Base-by-base conservation (phyloP, 2,888 invertebrate species). In the Papilio demoleus region DNA sequence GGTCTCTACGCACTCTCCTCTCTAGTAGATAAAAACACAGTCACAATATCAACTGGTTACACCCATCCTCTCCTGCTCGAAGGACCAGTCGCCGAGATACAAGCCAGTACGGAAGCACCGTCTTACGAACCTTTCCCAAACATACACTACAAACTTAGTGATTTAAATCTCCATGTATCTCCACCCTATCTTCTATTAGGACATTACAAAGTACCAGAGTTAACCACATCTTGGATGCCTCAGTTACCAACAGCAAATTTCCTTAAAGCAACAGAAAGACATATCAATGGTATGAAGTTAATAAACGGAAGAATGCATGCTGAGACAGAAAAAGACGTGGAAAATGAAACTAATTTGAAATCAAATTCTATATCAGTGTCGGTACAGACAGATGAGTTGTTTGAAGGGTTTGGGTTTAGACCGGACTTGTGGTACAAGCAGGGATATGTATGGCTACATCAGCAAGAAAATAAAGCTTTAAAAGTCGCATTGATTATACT, bases 1-100 rank as follows among this genome's bases (percentile, higher is more conserved):
- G 99, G 99, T 0, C 90, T 98, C 0, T 99, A 99, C 88, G 99
- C 99, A 0, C 87, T 99, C 65, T 97, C 98, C 1, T 97, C 98
- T 0, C 90, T 98, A 27, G 98, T 98, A 1, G 99, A 99, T 90
- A 97, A 98, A 78, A 95, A 96, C 74, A 96, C 97, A 3, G 96
- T 97, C 12, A 96, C 97, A 8, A 96, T 97, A 85, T 94, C 95
- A 0, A 94, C 95, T 4, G 94, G 95, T 2, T 95, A 95, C 77
- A 94, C 95, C 47, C 93, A 93, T 14, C 95, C 95, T 0, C 92
- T 96, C 68, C 89, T 97, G 12, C 84, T 97, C 0, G 97, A 96
- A 80, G 97, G 97, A 0, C 97, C 97, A 0, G 75, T 81, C 0
- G 76, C 81, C 14, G 87, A 85, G 50, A 79, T 75, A 3, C 75